Base-by-base conservation (phyloP, 2,888 invertebrate species). In the Morpho achilles region DNA sequence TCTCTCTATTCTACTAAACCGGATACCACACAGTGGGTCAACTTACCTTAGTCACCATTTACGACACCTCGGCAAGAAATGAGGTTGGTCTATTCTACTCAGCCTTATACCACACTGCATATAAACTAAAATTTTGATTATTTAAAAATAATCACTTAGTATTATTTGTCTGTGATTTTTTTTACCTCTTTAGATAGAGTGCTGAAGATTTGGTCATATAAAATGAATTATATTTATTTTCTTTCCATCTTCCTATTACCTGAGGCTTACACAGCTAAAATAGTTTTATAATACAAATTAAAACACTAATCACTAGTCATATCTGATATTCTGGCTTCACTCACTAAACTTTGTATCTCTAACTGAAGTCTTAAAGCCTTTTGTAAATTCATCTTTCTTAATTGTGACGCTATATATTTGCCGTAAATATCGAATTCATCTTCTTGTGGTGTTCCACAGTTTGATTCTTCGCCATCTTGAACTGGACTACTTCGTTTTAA, bases 351-450 rank as follows among this genome's bases (percentile, higher is more conserved):
- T 58, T 90, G 88, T 65, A 91, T 88, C 56, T 87, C 79, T 10
- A 88, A 71, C 60, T 91, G 87, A 0, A 87, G 73, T 56, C 78
- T 73, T 58, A 91, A 67, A 9, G 90, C 90, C 60, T 81, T 86
- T 51, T 80, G 78, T 46, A 89, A 69, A 45, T 82, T 77, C 83
- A 91, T 84, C 56, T 78, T 79, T 59, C 89, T 80, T 10, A 91
- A 66, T 59, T 91, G 91, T 41, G 85, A 75, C 7, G 90, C 90
- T 45, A 91, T 87, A 60, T 83, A 89, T 70, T 86, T 89, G 0
- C 89, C 90, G 62, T 88, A 91, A 42, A 89, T 84, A 70, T 90
- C 90, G 79, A 89, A 91, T 62, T 90, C 90, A 73, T 90, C 90
- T 56, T 90, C 88, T 50, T 62, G 77, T 5, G 49, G 44, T 23